phyloP scores from a whole-genome alignment of 2,797 vertebrate genomes.

The Eospalax fontanierii region DNA sequence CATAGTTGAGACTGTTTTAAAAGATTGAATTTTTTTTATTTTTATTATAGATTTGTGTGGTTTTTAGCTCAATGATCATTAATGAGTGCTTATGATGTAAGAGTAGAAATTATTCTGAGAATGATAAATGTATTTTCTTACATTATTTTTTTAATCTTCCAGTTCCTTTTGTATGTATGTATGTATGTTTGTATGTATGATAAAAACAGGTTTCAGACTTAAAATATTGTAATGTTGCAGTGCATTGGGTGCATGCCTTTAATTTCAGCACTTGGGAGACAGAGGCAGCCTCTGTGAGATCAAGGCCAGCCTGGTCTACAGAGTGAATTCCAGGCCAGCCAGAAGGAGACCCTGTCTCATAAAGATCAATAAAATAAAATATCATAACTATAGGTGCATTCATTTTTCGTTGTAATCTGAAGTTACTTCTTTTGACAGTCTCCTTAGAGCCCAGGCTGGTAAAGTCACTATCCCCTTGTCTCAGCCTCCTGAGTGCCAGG shows the following conservation, averaged over 20 bases:
- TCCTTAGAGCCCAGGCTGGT: neutral
- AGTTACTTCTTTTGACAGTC: neutral
- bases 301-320: too few relatives aligned
- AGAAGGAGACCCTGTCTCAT: too few relatives aligned
- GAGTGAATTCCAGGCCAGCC: too few relatives aligned
- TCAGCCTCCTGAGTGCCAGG: neutral
- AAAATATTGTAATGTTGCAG: conserved; percentile 34
- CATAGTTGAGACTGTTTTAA: neutral
- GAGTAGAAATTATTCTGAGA: conserved; percentile 44
- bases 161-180: neutral
- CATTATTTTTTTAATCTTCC: neutral
- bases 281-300: too few relatives aligned
- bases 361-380: too few relatives aligned
- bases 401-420: conserved; percentile 3
- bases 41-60: neutral
- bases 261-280: too few relatives aligned
- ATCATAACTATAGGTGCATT: neutral
- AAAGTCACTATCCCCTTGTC: neutral
- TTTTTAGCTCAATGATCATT: conserved; percentile 3
- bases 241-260: too few relatives aligned
- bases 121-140: conserved; percentile 36
- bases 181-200: too few relatives aligned
- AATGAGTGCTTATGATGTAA: neutral
- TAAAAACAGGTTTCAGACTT: conserved; percentile 39
- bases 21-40: neutral